Base-by-base conservation (phyloP, 2,113 vertebrate genomes). In the Ascaphus truei region DNA sequence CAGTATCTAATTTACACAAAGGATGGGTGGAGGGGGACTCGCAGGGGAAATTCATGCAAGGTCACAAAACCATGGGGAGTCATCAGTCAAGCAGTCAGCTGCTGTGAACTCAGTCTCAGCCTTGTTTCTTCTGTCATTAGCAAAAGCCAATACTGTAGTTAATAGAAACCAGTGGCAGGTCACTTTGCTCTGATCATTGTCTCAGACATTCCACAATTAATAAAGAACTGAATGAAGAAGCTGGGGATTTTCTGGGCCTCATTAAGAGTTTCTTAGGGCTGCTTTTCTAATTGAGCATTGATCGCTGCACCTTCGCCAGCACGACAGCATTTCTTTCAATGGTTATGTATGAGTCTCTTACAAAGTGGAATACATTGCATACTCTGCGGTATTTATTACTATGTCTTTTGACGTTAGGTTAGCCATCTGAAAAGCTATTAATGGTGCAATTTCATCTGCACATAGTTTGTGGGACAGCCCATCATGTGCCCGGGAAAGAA, bases 21-120 rank as follows among this genome's bases (percentile, higher is more conserved):
- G 39, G 52, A 57, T 68, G 64, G 26, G 64, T 29, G 52, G 51
- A 47, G 39, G 64, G 39, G 43, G 62, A 18, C 20, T 16, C 15
- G 20, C 34, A 41, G 26, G 25, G 20, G 39, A 48, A 58, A 58
- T 37, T 48, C 20, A 50, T 33, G 66, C 43, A 60, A 50, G 66
- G 66, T 60, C 66, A 69, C 39, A 60, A 36, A 69, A 69, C 66
- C 66, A 69, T 43, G 51, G 66, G 55, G 55, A 69, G 66, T 51
- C 55, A 69, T 69, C 66, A 69, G 41, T 69, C 66, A 69, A 50
- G 34, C 66, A 69, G 66, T 69, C 55, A 69, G 39, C 30, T 68
- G 64, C 64, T 69, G 66, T 51, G 66, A 57, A 69, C 60, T 59
- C 60, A 51, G 39, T 27, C 47, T 31, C 34, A 31, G 18, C 66